Base-by-base conservation (phyloP, 2,113 vertebrate species). In the Spea bombifrons region DNA sequence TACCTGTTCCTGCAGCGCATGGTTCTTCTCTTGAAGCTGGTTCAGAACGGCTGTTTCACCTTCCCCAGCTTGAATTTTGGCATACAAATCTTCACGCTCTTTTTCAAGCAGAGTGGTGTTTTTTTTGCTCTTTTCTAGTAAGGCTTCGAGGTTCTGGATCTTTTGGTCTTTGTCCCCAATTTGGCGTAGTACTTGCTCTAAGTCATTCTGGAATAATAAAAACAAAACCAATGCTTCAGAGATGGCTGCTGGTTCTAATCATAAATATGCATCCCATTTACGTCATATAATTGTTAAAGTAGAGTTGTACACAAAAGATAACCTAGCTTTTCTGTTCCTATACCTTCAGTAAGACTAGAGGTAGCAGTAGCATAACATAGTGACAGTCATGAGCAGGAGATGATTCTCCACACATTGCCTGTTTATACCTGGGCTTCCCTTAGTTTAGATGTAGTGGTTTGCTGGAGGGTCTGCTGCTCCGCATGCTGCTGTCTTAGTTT, bases 151-250 rank as follows among this genome's bases (percentile, higher is more conserved):
- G 84, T 99, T 99, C 88, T 99, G 97, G 76, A 98, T 99, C 89
- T 99, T 99, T 92, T 99, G 97, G 85, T 99, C 97, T 80, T 99
- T 99, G 83, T 99, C 97, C 10, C 97, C 96, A 80, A 99, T 98
- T 87, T 99, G 97, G 81, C 97, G 94, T 71, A 99, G 82, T 5
- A 99, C 97, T 90, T 99, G 97, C 81, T 99, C 97, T 89, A 99
- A 85, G 88, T 99, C 97, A 84, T 95, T 99, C 97, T 99, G 84
- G 68, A 88, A 88, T 83, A 79, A 84, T 76, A 13, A 3, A 7
- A 85, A 65, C 85, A 44, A 17, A 7, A 8, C 8, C 9, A 82
- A 7, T 81, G 73, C 7, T 50, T 77, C 72, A 69, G 43, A 69
- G 13, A 30, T 30, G 30, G 30, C 30, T 30, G 30, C 30, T 30